These are phyloP conservation scores for Chironomus tentans DNA, from an alignment of 2,888 invertebrate species.

Conservation along the genomic window DNA sequence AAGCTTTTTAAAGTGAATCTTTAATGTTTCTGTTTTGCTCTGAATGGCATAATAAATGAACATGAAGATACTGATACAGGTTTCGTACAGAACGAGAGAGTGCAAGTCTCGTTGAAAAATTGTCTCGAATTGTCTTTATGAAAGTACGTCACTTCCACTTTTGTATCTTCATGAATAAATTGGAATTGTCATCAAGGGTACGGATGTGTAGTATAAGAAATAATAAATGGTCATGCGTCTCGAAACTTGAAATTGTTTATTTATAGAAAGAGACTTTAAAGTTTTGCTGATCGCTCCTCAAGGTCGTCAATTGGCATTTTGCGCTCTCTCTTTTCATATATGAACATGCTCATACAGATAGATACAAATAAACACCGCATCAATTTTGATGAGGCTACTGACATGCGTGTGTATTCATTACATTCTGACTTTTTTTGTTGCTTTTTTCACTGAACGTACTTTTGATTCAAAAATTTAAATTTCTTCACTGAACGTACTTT, in stretches of 20 bases:
- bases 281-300: not conserved
- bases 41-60: not conserved
- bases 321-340: slow-evolving; percentile 1
- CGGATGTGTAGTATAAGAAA: not conserved
- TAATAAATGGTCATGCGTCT: not conserved
- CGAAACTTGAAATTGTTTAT: slow-evolving; percentile 4
- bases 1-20: not conserved
- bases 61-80: not conserved
- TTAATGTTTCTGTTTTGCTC: not conserved
- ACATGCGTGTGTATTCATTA: not conserved
- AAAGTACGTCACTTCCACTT: not conserved
- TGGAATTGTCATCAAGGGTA: slow-evolving; percentile 1
- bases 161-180: not conserved
- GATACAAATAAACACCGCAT: not conserved
- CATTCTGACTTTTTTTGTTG: not conserved
- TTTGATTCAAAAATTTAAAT: too few species aligned
- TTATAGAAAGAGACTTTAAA: not conserved
- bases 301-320: slow-evolving; percentile 24
- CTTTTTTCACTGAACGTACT: too few species aligned
- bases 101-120: too few species aligned
- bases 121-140: too few species aligned
- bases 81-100: not conserved
- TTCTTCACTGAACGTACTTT: too few species aligned
- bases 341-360: not conserved
- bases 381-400: not conserved